Evolutionary conservation across 2,113 vertebrate species (phyloP).

Genomic region (Rhadina sibilatrix): DNA sequence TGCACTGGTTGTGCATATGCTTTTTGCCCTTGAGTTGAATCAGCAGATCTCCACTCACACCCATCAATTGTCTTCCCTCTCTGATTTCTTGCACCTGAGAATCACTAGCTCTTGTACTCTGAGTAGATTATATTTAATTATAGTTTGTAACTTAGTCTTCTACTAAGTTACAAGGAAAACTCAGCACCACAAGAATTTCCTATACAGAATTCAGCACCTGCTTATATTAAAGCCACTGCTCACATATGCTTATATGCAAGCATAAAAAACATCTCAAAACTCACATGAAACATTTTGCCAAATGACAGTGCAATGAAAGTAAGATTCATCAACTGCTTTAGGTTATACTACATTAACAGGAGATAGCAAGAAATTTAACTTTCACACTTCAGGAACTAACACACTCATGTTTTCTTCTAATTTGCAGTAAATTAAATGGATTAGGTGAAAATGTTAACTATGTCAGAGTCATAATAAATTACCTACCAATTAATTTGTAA

Average conservation of each 20-base stretch:
- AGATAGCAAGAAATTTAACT: not conserved
- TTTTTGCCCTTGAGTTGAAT: not conserved
- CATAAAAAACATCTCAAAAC: not conserved
- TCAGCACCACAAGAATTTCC: not conserved
- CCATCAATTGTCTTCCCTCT: rapidly evolving
- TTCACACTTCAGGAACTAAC: not conserved
- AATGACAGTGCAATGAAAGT: not conserved
- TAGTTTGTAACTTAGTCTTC: not conserved
- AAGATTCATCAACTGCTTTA: not conserved
- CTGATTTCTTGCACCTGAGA: not conserved
- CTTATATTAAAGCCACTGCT: not conserved
- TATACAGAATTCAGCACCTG: not conserved
- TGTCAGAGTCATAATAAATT: not conserved
- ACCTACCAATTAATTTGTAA: not conserved
- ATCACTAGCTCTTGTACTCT: not conserved
- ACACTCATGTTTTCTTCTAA: not conserved
- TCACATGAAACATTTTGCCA: not conserved
- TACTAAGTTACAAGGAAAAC: not conserved
- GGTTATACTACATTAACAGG: not conserved
- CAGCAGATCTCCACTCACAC: not conserved
- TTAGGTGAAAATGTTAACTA: not conserved
- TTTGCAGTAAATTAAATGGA: not conserved
- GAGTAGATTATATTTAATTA: not conserved
- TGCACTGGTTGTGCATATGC: not conserved
- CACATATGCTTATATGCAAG: not conserved